Percentiles rank a stretch among this genome's conserved stretches.
These are phyloP conservation scores for Protobothrops flavoviridis DNA, from an alignment of 2,113 vertebrate genomes.

Conservation along the genomic window DNA sequence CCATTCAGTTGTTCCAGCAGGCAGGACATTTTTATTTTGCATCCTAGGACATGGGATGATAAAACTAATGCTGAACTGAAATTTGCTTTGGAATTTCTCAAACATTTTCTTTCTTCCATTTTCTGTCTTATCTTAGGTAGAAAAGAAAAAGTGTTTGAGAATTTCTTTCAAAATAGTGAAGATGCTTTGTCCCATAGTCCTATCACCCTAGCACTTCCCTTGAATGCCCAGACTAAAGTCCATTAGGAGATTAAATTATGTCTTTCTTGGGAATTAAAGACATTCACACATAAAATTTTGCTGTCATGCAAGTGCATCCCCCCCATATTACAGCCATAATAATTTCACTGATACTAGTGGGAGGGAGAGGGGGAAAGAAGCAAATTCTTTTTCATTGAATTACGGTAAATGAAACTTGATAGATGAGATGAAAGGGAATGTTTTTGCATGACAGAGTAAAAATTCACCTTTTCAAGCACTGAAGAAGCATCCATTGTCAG, in stretches of 20 bases:
- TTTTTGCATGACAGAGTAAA: not conserved
- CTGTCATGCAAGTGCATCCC: not conserved
- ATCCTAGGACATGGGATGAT: not conserved
- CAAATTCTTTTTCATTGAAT: not conserved
- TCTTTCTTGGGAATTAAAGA: not conserved
- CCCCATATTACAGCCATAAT: not conserved
- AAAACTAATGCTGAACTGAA: not conserved
- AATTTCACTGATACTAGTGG: not conserved
- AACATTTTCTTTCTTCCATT: not conserved
- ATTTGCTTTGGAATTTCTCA: not conserved
- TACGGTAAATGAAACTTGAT: not conserved
- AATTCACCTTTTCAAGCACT: not conserved
- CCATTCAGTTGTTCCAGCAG: not conserved
- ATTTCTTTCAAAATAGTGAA: not conserved
- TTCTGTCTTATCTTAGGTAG: not conserved
- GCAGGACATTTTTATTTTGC: not conserved
- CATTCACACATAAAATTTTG: not conserved
- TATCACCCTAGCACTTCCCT: not conserved
- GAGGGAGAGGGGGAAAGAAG: not conserved
- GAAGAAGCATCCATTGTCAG: not conserved
- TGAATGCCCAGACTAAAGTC: not conserved
- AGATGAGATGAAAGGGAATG: not conserved
- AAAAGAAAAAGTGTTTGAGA: not conserved
- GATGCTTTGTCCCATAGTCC: not conserved
- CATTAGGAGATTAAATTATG: not conserved